Base-by-base conservation (phyloP, 2,888 invertebrate species). In the Drosophila kanekoi region DNA sequence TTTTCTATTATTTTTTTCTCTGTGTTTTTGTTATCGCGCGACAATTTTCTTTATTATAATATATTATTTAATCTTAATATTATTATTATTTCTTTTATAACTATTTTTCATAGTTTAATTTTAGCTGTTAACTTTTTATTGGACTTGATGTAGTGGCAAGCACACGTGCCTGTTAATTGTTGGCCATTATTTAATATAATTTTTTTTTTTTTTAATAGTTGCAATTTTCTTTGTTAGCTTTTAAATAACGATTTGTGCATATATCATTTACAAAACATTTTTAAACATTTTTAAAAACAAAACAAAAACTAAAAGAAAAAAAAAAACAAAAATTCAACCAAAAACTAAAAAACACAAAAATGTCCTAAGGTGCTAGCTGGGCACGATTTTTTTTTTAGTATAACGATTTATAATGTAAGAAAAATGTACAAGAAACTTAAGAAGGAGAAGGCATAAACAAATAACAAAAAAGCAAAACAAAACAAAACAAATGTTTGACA, bases 131-230 rank as follows among this genome's bases (percentile, higher is more conserved):
- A 53, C 48, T 54, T 65, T 64, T 71, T 41, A 58, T 67, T 59
- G 72, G 67, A 77, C 72, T 81, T 79, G 44, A 77, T 67, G 58
- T 45, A 59, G 61, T 77, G 51, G 61, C 40, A 60, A 47, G 20
- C 52, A 44, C 10, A 16, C 44, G 40, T 63, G 70, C 70, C 63
- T 52, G 41, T 77, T 66, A 53, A 61, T 79, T 77, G 83, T 82
- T 82, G 79, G 79, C 83, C 79, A 84, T 81, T 70, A 52, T 49
- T 63, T 51, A 41, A 35, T 64, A n/a, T n/a, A n/a, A n/a, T n/a
- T n/a, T n/a, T n/a, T n/a, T 64, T 66, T 57, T 77, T 57, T 77
- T 79, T 57, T 32, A 59, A 41, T 69, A 62, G 72, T 59, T 77
- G 18, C 53, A 81, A 63, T 83, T 74, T 75, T 73, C 48, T 47